Conservation (phyloP, 2,797 vertebrate species). For the Galaxias olidus region DNA sequence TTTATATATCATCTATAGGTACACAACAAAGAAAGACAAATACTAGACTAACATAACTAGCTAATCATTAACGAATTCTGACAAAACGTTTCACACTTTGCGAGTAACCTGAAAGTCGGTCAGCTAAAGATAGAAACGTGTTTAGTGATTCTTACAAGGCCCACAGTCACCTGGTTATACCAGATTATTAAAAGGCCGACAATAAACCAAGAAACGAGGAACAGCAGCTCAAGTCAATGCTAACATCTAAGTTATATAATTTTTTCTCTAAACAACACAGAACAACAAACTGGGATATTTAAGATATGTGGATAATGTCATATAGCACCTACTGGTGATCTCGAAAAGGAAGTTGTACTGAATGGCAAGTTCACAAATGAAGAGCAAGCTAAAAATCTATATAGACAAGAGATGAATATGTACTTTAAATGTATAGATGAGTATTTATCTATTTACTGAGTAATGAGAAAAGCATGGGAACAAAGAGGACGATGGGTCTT, state of each 20-base stretch:
- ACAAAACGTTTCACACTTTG: slow-evolving; percentile 98
- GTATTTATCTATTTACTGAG: slow-evolving; percentile 90
- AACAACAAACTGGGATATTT: slow-evolving; percentile 99
- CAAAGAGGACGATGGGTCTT: slow-evolving; percentile 95
- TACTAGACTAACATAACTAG: slow-evolving; percentile 99
- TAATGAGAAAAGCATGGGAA: slow-evolving; percentile 95
- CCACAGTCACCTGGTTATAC: slow-evolving; percentile 66
- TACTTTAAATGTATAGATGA: slow-evolving; percentile 80
- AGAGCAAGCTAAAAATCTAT: slow-evolving; percentile 83
- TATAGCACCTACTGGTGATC: slow-evolving; percentile 99
- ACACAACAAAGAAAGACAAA: slow-evolving; percentile 99
- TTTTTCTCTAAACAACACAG: slow-evolving; percentile 86
- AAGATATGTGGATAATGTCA: slow-evolving; percentile 99
- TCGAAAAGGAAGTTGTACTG: slow-evolving; percentile 98
- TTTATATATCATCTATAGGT: slow-evolving; percentile 99
- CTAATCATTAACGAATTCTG: slow-evolving; percentile 99
- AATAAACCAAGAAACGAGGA: slow-evolving; percentile 78
- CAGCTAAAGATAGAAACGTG: slow-evolving; percentile 75
- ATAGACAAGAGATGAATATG: slow-evolving; percentile 61
- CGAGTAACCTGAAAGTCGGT: slow-evolving; percentile 90
- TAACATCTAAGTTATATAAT: slow-evolving; percentile 81
- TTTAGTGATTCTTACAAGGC: slow-evolving; percentile 80
- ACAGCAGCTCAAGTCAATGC: slow-evolving; percentile 87
- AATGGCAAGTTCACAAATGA: slow-evolving; percentile 80
- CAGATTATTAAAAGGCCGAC: slow-evolving; percentile 72